A percentile compares a stretch with the other conserved stretches of the same genome.
Conservation (phyloP, 2,888 invertebrate genomes). For the Erebia palarica region DNA sequence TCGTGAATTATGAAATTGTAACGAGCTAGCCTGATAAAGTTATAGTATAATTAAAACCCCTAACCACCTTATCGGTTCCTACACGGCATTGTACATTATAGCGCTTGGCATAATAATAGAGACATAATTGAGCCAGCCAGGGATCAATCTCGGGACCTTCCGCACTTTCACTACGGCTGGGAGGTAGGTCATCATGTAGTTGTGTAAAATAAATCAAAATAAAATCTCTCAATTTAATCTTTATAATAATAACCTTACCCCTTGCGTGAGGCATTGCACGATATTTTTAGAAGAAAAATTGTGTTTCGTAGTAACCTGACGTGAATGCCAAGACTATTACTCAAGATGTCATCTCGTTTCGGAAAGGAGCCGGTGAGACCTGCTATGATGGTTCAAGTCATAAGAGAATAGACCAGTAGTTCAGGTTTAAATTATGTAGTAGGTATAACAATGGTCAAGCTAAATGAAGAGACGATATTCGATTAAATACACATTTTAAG, state of each 20-base stretch:
- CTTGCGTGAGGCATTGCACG: constrained; percentile 49
- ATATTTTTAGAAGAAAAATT: constrained; percentile 70
- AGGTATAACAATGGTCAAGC: too few relatives aligned
- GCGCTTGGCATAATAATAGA: too few relatives aligned
- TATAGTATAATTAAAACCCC: too few relatives aligned
- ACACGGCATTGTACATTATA: too few relatives aligned
- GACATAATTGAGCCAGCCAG: too few relatives aligned
- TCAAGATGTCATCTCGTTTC: constrained; percentile 70
- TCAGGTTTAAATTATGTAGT: background rate
- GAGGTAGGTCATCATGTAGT: background rate
- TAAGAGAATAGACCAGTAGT: constrained; percentile 17
- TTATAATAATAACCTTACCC: constrained; percentile 49
- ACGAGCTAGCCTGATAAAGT: too few relatives aligned
- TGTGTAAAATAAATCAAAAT: background rate
- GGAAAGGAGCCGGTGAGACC: constrained; percentile 35
- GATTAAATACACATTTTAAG: too few relatives aligned
- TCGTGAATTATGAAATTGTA: too few relatives aligned
- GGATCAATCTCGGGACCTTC: too few relatives aligned
- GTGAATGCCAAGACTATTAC: constrained; percentile 68
- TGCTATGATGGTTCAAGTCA: constrained; percentile 23
- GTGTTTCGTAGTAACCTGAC: constrained; percentile 61
- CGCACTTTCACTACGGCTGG: too few relatives aligned
- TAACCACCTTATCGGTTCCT: too few relatives aligned
- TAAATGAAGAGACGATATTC: too few relatives aligned
- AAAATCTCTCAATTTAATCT: constrained; percentile 22